These are phyloP conservation scores for Psylliodes chrysocephalus DNA, from an alignment of 2,888 invertebrate species.

Conservation along the genomic window DNA sequence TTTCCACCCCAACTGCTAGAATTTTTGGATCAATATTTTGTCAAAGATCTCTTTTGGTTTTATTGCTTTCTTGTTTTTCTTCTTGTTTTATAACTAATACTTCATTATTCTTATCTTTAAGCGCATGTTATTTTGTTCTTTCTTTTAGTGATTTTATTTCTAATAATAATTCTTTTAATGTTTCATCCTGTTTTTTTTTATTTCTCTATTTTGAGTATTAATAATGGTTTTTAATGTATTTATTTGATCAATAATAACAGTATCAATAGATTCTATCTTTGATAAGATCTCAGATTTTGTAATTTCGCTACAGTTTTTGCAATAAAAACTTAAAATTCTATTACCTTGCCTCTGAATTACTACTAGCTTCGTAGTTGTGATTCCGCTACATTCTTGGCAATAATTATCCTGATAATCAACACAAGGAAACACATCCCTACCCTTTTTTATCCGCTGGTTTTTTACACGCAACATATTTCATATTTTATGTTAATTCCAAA, in stretches of 20 bases:
- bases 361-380: not conserved
- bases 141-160: not conserved
- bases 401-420: not conserved
- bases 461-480: not conserved
- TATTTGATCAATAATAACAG: not conserved
- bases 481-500: too few species aligned
- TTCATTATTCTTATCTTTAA: not conserved
- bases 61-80: not conserved
- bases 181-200: not conserved
- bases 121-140: not conserved
- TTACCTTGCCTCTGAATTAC: not conserved
- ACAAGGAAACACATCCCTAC: not conserved
- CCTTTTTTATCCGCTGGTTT: not conserved
- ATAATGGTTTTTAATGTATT: not conserved
- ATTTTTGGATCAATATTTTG: constrained; percentile 4
- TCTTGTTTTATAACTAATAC: not conserved
- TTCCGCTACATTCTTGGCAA: not conserved
- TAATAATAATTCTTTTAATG: not conserved
- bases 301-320: too few species aligned
- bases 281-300: not conserved
- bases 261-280: not conserved
- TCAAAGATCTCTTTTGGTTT: not conserved
- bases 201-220: not conserved
- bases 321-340: not conserved
- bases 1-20: not conserved